phyloP scores from a whole-genome alignment of 1,140 invertebrate genomes.

The Globodera ellingtonae region DNA sequence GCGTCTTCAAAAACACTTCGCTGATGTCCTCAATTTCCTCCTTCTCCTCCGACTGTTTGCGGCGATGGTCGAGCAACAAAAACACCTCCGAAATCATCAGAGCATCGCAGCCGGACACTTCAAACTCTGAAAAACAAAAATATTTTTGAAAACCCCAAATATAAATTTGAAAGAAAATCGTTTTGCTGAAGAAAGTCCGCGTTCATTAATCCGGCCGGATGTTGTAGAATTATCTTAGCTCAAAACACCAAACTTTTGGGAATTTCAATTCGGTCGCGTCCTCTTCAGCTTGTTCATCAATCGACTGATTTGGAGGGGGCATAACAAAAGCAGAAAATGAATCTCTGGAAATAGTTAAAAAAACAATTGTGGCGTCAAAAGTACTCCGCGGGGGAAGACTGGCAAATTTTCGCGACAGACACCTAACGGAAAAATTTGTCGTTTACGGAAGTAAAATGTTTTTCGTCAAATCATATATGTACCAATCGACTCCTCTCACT shows the following conservation, averaged over 20 bases:
- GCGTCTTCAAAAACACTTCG: slow-evolving; percentile 90
- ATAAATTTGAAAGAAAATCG: background rate
- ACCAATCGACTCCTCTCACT: too few relatives aligned
- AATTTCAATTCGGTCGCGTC: slow-evolving; percentile 62
- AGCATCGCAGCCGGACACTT: slow-evolving; percentile 74
- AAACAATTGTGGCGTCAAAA: too few relatives aligned
- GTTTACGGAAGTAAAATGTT: too few relatives aligned
- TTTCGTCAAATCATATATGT: too few relatives aligned
- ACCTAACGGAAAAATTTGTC: too few relatives aligned
- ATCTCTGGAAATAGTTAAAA: too few relatives aligned
- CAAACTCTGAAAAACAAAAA: slow-evolving; percentile 53
- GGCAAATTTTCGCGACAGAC: too few relatives aligned
- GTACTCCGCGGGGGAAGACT: too few relatives aligned
- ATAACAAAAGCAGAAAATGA: background rate
- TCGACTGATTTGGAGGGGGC: background rate
- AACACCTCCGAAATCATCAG: slow-evolving; percentile 96
- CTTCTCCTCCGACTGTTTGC: slow-evolving; percentile 93
- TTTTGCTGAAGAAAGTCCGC: too few relatives aligned
- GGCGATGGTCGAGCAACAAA: slow-evolving; percentile 93
- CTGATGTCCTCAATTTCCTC: slow-evolving; percentile 81
- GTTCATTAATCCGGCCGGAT: too few relatives aligned
- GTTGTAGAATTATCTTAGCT: too few relatives aligned
- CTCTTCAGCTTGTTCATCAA: slow-evolving; percentile 55
- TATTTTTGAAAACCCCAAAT: background rate
- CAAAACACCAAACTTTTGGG: slow-evolving; percentile 51